phyloP scores from a whole-genome alignment of 2,888 invertebrate species.

The Catocala fraxini region DNA sequence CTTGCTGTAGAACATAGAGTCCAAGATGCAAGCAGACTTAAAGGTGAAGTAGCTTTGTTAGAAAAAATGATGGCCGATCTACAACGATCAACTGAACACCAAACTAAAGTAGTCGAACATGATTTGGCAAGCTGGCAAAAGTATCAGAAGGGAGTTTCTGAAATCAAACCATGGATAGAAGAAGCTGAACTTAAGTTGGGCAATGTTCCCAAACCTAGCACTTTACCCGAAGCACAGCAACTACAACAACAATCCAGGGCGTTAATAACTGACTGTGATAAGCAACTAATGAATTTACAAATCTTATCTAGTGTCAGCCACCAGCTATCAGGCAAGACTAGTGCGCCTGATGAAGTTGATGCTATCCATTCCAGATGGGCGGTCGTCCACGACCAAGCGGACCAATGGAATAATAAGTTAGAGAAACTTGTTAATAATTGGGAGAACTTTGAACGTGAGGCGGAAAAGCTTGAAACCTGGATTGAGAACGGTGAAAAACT shows the following conservation, averaged over 20 bases:
- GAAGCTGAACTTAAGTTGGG: slow-evolving; percentile 94
- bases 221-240: slow-evolving; percentile 93
- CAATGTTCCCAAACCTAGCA: slow-evolving; percentile 91
- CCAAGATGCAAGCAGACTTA: slow-evolving; percentile 91
- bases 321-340: slow-evolving; percentile 91
- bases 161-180: slow-evolving; percentile 96
- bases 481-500: slow-evolving; percentile 89
- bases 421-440: slow-evolving; percentile 93
- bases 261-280: slow-evolving; percentile 93
- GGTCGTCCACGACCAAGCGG: slow-evolving; percentile 93
- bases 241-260: slow-evolving; percentile 91
- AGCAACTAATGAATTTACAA: slow-evolving; percentile 92
- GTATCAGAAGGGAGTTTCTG: slow-evolving; percentile 93
- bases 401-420: slow-evolving; percentile 92
- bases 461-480: slow-evolving; percentile 93
- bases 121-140: slow-evolving; percentile 95
- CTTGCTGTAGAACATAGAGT: slow-evolving; percentile 90
- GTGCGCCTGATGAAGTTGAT: slow-evolving; percentile 94
- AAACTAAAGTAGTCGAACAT: slow-evolving; percentile 91
- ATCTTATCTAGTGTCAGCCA: slow-evolving; percentile 92
- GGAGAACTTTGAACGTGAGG: slow-evolving; percentile 93
- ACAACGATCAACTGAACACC: slow-evolving; percentile 92
- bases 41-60: slow-evolving; percentile 91
- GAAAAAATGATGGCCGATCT: slow-evolving; percentile 93
- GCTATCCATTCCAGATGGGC: slow-evolving; percentile 94